These are phyloP conservation scores for Zeugodacus cucurbitae DNA, from an alignment of 1,140 invertebrate species.

Conservation along the genomic window DNA sequence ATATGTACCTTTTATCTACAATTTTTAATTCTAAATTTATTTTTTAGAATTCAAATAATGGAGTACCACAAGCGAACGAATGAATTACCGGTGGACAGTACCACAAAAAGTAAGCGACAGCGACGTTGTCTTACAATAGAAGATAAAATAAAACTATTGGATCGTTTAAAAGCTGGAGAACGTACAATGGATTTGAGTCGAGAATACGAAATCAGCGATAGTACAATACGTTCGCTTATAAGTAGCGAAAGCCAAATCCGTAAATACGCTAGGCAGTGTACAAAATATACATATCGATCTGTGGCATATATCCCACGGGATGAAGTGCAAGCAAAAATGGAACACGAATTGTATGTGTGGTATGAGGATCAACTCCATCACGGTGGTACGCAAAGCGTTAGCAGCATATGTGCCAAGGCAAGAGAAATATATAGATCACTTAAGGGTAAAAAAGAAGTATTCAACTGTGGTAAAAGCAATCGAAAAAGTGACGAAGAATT, in stretches of 20 bases:
- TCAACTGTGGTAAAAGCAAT: neutral
- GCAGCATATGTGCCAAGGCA: neutral
- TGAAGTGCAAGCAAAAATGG: neutral
- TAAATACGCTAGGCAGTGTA: neutral
- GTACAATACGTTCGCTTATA: neutral
- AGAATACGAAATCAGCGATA: neutral
- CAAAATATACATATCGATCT: neutral
- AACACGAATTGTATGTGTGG: neutral
- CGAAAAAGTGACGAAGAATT: neutral
- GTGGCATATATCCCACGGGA: neutral
- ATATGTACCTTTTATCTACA: neutral
- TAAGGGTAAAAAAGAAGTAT: neutral
- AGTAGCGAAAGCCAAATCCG: neutral
- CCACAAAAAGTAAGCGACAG: neutral
- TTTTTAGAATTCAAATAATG: neutral
- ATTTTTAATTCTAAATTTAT: neutral
- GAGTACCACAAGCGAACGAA: neutral
- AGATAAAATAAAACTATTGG: neutral
- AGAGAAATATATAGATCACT: neutral
- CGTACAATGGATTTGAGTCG: neutral
- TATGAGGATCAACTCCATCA: neutral
- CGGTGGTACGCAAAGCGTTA: neutral
- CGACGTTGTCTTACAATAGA: neutral
- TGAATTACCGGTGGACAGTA: neutral
- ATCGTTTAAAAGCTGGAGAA: neutral